Conservation (phyloP, 2,113 vertebrate species). For the Asarcornis scutulata region DNA sequence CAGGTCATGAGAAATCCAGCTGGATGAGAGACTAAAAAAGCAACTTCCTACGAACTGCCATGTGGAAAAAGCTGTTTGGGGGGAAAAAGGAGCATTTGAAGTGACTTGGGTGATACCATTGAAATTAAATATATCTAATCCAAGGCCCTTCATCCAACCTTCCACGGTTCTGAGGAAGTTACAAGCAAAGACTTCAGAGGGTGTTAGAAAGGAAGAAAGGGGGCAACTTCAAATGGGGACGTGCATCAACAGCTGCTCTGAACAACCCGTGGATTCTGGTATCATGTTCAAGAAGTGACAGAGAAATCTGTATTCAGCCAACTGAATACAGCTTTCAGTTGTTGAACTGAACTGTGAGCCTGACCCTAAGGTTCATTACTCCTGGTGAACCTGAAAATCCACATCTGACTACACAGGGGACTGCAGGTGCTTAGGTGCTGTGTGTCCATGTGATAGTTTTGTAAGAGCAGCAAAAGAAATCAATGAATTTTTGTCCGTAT, state of each 20-base stretch:
- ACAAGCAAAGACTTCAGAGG: not conserved
- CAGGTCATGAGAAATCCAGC: conserved; percentile 27
- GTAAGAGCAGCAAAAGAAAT: not conserved
- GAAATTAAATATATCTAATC: conserved; percentile 9
- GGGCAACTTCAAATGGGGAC: not conserved
- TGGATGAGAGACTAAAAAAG: not conserved
- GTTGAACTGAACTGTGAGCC: conserved; percentile 8
- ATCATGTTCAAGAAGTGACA: conserved; percentile 6
- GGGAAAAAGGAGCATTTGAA: not conserved
- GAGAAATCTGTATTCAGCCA: conserved; percentile 8
- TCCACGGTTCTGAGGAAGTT: not conserved
- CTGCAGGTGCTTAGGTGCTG: not conserved
- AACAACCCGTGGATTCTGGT: not conserved
- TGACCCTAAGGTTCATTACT: conserved; percentile 1
- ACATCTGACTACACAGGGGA: not conserved
- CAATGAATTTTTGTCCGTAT: not conserved
- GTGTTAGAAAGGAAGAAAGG: not conserved
- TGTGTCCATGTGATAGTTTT: not conserved
- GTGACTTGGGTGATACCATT: not conserved
- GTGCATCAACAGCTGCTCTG: conserved; percentile 11
- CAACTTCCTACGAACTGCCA: conserved; percentile 14
- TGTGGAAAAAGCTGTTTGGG: conserved; percentile 25
- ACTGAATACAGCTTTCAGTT: not conserved
- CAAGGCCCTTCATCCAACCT: not conserved
- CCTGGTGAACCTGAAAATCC: conserved; percentile 10